Conservation (phyloP, 2,888 invertebrate genomes). For the Microplitis manilae region DNA sequence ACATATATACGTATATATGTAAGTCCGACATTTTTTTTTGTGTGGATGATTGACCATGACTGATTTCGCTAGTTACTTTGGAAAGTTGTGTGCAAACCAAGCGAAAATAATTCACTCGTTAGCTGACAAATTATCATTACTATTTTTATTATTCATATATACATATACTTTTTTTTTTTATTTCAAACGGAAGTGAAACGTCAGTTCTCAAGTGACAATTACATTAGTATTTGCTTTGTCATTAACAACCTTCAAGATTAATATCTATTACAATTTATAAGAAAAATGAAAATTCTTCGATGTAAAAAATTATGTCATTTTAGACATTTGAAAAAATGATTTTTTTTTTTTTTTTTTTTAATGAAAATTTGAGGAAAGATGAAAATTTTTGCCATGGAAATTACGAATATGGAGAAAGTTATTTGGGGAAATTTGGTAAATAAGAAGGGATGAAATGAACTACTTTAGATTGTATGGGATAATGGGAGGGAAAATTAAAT, state of each 20-base stretch:
- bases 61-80: background rate
- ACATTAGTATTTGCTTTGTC: background rate
- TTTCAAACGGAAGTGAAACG: background rate
- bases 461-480: no score
- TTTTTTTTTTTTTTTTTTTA: no score
- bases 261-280: background rate
- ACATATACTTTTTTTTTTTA: background rate
- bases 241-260: background rate
- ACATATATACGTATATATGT: no score
- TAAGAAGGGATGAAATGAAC: no score
- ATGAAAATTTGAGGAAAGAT: no score
- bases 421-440: no score
- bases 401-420: no score
- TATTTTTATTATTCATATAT: background rate
- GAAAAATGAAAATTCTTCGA: background rate
- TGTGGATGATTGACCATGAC: background rate
- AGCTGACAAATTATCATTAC: background rate
- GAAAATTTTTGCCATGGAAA: no score
- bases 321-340: no score
- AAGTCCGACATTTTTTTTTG: no score
- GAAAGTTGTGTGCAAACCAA: background rate
- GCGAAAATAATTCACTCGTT: background rate
- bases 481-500: no score
- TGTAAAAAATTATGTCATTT: no score
- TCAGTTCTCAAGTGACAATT: background rate